Evolutionary conservation across 2,797 vertebrate species (phyloP), one percentile per base, ranked within the genome.

Genomic region (Scolopax rusticola): DNA sequence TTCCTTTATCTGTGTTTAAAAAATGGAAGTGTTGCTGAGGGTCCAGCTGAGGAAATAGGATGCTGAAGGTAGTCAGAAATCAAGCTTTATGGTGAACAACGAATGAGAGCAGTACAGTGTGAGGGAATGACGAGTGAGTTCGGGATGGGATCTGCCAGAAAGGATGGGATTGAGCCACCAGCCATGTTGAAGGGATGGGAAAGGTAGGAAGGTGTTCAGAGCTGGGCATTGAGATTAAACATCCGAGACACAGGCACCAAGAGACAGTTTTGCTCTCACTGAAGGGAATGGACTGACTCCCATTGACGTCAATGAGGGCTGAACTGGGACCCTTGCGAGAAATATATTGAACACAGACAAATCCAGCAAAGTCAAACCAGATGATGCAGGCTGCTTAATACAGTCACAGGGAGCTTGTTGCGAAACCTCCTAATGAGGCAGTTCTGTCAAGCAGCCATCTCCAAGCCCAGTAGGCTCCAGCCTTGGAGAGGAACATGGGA

Each of bases 311-410:
- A 97, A 59, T 96, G 95, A 96, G 81, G 86, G 86, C 92, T 97
- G 95, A 96, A 84, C 92, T 77, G 95, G 93, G 96, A 97, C 95
- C 96, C 96, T 96, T 96, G 96, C 9, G 6, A 96, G 95, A 95
- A 96, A 82, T 96, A 97, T 96, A 97, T 97, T 97, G 96, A 97
- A 96, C 95, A 92, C 96, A 97, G 96, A 97, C 95, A 97, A 96
- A 97, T 74, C 71, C 87, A 93, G 87, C 90, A 97, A 97, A 97
- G 90, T 97, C 95, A 96, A 97, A 97, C 69, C 96, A 97, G 96
- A 97, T 97, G 96, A 97, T 97, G 75, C 78, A 95, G 95, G 78
- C 93, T 71, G 32, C 96, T 89, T 92, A 96, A 77, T 76, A 70
- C 75, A 94, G 96, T 95, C 93, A 96, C 90, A 96, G 92, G 84